Conservation (phyloP, 2,888 invertebrate genomes). For the Metallyticus violacea region DNA sequence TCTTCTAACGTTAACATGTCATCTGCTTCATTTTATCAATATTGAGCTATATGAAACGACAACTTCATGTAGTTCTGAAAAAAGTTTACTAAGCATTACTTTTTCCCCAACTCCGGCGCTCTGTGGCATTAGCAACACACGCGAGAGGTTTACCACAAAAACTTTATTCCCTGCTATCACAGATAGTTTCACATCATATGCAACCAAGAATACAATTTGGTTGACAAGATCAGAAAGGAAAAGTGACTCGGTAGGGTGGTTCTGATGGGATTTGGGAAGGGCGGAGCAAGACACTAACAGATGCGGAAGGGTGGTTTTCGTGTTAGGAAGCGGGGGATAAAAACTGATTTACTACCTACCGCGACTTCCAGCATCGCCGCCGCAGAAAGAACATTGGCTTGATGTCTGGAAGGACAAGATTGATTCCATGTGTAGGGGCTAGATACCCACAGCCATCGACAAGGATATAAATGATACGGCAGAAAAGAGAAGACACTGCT, state of each 20-base stretch:
- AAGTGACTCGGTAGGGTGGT: neutral
- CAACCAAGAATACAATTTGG: neutral
- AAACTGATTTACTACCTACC: conserved; percentile 12
- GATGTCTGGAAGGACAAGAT: neutral
- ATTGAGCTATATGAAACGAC: too few relatives aligned
- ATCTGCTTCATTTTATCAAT: too few relatives aligned
- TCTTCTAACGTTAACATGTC: too few relatives aligned
- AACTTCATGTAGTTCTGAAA: too few relatives aligned
- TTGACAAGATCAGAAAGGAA: neutral
- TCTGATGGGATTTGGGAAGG: neutral
- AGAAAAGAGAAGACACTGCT: neutral
- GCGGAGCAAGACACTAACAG: neutral
- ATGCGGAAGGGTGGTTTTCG: neutral
- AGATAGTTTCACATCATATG: neutral
- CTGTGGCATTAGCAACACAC: too few relatives aligned
- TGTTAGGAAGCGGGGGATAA: neutral
- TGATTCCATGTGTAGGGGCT: neutral
- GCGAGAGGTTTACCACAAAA: too few relatives aligned
- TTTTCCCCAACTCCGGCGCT: too few relatives aligned
- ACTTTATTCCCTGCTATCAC: too few relatives aligned
- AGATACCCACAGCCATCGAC: neutral
- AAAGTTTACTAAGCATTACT: too few relatives aligned
- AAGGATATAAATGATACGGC: conserved; percentile 1
- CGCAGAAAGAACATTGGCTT: neutral
- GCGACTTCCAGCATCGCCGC: neutral